Base-by-base conservation (phyloP, 2,797 vertebrate genomes). In the Muraenolepis orangiensis region DNA sequence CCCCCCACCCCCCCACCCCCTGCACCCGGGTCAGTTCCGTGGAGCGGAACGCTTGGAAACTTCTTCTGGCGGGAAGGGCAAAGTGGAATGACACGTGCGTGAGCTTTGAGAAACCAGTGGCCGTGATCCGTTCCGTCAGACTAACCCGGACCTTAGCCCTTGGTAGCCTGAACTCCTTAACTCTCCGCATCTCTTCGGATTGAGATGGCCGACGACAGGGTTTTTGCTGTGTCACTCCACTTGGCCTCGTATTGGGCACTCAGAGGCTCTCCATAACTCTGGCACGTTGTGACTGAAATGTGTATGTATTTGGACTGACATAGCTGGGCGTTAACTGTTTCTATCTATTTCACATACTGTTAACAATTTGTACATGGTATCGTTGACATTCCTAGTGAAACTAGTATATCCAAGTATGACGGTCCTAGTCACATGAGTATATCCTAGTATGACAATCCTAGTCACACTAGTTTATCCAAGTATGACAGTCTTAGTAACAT, bases 101-200 rank as follows among this genome's bases (percentile, higher is more conserved):
- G 92, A 88, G 87, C 86, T 93, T 91, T 91, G 81, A 86, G 81
- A 79, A 88, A 90, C 87, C 86, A 83, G 86, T 75, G 87, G 93
- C 92, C 83, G 89, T 92, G 93, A 90, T 86, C 87, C 86, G 96
- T 97, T 97, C 96, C 96, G 93, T 92, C 8, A 94, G 91, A 80
- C 81, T 95, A 92, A 93, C 81, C 92, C 87, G 96, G 95, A 98
- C 97, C 94, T 98, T 98, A 96, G 71, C 90, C 94, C 74, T n/a
- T n/a, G n/a, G n/a, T 75, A 4, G n/a, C 32, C 76, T 89, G 86
- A 89, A 86, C 87, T 81, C 78, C 81, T 79, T 74, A 61, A 36
- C 82, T 82, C 88, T 81, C 82, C 78, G 32, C 71, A 34, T 20
- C 46, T 18, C 18, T 6, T 2, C 6, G 6, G 51, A 10, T n/a